Percentiles rank a stretch among this genome's conserved stretches.
Evolutionary conservation across 2,113 vertebrate species (phyloP).

Genomic region (Alectura lathami): DNA sequence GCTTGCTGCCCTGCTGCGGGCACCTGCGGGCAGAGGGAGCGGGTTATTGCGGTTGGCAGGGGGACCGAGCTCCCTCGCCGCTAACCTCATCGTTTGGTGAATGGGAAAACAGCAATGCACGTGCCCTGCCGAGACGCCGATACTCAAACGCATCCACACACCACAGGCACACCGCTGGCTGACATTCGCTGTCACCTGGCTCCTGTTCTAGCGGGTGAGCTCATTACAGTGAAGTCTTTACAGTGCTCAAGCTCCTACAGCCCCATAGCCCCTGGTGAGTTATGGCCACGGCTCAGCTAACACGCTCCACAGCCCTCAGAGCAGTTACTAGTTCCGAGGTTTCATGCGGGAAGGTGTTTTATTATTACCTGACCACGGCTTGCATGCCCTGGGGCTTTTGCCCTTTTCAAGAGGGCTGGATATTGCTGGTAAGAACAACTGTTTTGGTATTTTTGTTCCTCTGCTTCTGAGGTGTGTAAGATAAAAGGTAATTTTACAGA

Average conservation of each 20-base stretch:
- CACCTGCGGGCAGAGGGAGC: constrained; percentile 26
- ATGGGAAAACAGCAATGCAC: background rate
- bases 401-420: background rate
- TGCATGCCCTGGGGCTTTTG: background rate
- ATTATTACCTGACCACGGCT: too few species aligned
- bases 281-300: background rate
- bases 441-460: background rate
- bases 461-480: background rate
- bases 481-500: background rate
- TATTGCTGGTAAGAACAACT: background rate
- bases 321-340: background rate
- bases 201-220: background rate
- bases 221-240: background rate
- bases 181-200: constrained; percentile 8
- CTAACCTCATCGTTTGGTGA: background rate
- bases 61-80: background rate
- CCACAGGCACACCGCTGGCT: background rate
- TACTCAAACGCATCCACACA: background rate
- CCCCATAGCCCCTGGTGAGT: background rate
- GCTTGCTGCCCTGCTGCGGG: background rate
- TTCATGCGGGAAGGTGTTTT: background rate
- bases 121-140: background rate
- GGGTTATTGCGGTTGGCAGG: background rate
- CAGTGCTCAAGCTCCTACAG: background rate
- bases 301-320: background rate